Base-by-base conservation (phyloP, 2,888 invertebrate species). In the Ophonus ardosiacus region DNA sequence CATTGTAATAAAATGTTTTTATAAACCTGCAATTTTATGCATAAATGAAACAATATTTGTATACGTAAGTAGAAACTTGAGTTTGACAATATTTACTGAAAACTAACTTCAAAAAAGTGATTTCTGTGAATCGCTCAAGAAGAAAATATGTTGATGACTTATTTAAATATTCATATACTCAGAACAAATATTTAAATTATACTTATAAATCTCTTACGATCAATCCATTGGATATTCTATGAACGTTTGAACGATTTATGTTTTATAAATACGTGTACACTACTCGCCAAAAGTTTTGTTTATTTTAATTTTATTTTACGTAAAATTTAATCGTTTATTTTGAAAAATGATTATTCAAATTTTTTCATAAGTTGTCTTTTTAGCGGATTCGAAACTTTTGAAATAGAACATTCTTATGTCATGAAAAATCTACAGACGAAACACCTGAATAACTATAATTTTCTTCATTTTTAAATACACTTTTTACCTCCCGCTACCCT, bases 41-140 rank as follows among this genome's bases (percentile, higher is more conserved):
- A 31, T 38, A 68, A 40, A 13, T 68, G 68, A 68, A 68, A 68
- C 38, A 68, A 65, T 65, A 65, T 65, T 65, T 65, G 65, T 65
- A 24, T 65, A 65, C 24, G 65, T 65, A 31, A 65, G 65, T 65
- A 31, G 24, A 65, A 65, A 31, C 24, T 65, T 65, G 21, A 65
- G 65, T 65, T 65, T 21, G 38, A 65, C 7, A 65, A 65, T 65
- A 65, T 65, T 65, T 65, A 65, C 65, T 31, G n/a, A 24, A 65
- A 65, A 38, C 38, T 38, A 38, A 38, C 68, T 31, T 68, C 68
- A 68, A 68, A 68, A 15, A 31, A 38, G 7, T 68, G 43, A 51
- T 51, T 51, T 51, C 43, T 13, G 43, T 51, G 43, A 51, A 51
- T 51, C 43, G 43, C 43, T 51, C 43, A 68, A 31, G 68, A 68